Percentiles rank a stretch among this genome's conserved stretches.
phyloP scores from a whole-genome alignment of 2,113 vertebrate species.

The Meleagris gallopavo region DNA sequence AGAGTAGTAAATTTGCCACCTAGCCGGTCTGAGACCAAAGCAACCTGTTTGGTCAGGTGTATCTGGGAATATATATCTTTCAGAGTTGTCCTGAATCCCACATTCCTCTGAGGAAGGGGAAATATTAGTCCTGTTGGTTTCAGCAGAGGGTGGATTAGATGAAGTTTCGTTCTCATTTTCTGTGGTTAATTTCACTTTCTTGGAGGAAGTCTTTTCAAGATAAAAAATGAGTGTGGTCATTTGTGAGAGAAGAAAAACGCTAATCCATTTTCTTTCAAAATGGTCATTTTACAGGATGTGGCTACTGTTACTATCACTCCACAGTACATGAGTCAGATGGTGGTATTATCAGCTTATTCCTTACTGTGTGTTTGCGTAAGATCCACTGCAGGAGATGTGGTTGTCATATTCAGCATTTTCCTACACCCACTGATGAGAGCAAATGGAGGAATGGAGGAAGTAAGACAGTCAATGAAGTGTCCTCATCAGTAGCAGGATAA shows the following conservation, averaged over 20 bases:
- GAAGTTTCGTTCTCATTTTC: background rate
- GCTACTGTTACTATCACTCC: background rate
- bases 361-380: background rate
- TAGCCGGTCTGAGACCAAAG: background rate
- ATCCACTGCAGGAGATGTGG: background rate
- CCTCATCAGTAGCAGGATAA: background rate
- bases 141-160: background rate
- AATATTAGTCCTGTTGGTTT: conserved; percentile 41
- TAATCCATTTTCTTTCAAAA: background rate
- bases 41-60: conserved; percentile 61
- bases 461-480: background rate
- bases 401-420: background rate
- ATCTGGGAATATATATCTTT: background rate
- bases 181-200: background rate
- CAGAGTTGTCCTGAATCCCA: background rate
- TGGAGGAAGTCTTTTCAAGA: background rate
- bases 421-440: background rate
- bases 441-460: background rate
- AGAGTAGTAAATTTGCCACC: conserved; percentile 28
- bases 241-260: background rate
- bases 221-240: background rate
- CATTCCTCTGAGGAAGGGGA: conserved; percentile 19
- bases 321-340: background rate
- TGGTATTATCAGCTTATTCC: background rate
- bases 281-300: background rate